Evolutionary conservation across 2,113 vertebrate genomes (phyloP), one percentile per base, ranked within the genome.

Genomic region (Circaetus cinerascens): DNA sequence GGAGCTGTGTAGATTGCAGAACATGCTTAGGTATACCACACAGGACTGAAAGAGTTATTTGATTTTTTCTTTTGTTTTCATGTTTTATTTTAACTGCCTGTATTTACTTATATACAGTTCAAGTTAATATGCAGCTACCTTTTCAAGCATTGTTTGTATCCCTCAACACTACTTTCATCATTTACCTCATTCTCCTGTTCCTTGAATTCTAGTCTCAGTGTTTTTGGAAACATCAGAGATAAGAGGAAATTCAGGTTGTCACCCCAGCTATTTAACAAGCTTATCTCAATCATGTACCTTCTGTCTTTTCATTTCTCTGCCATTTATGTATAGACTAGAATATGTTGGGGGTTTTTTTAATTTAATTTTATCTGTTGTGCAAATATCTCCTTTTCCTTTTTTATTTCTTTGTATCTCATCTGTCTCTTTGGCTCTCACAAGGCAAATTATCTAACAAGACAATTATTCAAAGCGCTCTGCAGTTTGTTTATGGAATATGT

Each of bases 331-430:
- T 26, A 36, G 45, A 88, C 20, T 13, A 83, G 20, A 72, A 36
- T 3, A 17, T 38, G 8, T 11, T 32, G 14, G 17, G 3, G 0
- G 1, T 17, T 43, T 36, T 25, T 10, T 4, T 0, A 5, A 38
- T 68, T 72, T 75, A 5, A 9, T 77, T 69, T 74, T 71, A 62
- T 50, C 43, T 77, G 7, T 80, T 59, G 9, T 66, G 36, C 36
- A 84, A 67, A 55, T 84, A 56, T 5, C 12, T 55, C 26, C 10
- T 68, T 86, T 71, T 63, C 25, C 5, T 46, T 59, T 76, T 62
- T 74, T n/a, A 26, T 71, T 90, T 63, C 5, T 88, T 71, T 72
- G 4, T 66, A 26, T 85, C 38, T 78, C 20, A 46, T 67, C n/a
- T 82, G 2, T 45, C 38, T 71, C 27, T 36, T 84, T 83, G 51